Evolutionary conservation across 1,140 invertebrate genomes (phyloP).

Genomic region (Eupristina koningsbergeri): DNA sequence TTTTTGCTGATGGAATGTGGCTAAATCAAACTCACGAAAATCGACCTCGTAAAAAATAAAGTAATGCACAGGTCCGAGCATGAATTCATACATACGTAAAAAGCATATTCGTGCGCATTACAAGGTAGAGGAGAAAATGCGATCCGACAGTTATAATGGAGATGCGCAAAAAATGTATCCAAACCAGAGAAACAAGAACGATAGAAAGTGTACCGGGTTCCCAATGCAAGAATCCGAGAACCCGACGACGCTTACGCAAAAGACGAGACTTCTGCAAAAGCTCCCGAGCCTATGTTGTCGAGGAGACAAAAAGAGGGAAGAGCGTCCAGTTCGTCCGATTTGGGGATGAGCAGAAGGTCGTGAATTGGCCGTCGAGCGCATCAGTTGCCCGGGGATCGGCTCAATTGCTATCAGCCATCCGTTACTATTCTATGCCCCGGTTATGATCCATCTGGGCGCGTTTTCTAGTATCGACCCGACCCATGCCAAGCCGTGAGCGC

Average conservation of each 20-base stretch:
- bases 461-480: not conserved
- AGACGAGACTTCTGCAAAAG: not conserved
- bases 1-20: not conserved
- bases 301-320: not conserved
- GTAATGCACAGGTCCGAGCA: not conserved
- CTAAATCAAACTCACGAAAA: not conserved
- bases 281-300: not conserved
- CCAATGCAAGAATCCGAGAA: not conserved
- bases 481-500: too few species aligned
- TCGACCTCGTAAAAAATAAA: not conserved
- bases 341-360: not conserved
- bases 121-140: not conserved
- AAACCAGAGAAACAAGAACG: slow-evolving; percentile 28
- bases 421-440: not conserved
- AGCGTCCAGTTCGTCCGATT: too few species aligned
- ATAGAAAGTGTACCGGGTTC: slow-evolving; percentile 37
- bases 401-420: not conserved
- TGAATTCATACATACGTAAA: not conserved
- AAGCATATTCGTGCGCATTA: not conserved
- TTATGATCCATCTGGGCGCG: not conserved
- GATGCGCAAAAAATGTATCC: slow-evolving; percentile 18
- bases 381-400: too few species aligned
- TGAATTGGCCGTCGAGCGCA: too few species aligned
- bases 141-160: not conserved
- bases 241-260: not conserved